Evolutionary conservation across 2,888 invertebrate species (phyloP).

Genomic region (Emmelina monodactyla): DNA sequence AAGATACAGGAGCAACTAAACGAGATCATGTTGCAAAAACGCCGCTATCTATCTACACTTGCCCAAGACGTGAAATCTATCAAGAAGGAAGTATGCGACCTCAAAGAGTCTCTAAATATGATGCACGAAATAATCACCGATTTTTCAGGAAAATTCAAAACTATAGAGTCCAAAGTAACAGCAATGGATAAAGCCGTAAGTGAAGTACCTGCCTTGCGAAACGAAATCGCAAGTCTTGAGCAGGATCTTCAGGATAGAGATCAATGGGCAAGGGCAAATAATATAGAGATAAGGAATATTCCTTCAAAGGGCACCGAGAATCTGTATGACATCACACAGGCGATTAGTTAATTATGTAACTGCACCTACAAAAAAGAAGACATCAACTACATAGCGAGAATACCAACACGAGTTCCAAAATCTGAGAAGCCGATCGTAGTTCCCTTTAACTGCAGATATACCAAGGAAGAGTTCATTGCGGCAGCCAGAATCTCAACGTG

Average conservation of each 20-base stretch:
- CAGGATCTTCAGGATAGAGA: slow-evolving; percentile 10
- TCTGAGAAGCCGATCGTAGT: slow-evolving; percentile 11
- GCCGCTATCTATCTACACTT: slow-evolving; percentile 11
- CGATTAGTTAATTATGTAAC: slow-evolving; percentile 3
- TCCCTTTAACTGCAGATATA: slow-evolving; percentile 10
- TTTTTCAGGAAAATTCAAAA: slow-evolving; percentile 5
- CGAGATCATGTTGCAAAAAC: slow-evolving; percentile 8
- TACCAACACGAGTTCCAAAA: slow-evolving; percentile 12
- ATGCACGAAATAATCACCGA: slow-evolving; percentile 6
- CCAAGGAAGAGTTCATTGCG: slow-evolving; percentile 12
- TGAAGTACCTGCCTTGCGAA: slow-evolving; percentile 7
- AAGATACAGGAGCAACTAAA: slow-evolving; percentile 10
- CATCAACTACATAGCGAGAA: slow-evolving; percentile 14
- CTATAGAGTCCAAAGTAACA: slow-evolving; percentile 6
- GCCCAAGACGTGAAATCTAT: slow-evolving; percentile 14
- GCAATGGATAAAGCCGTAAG: slow-evolving; percentile 5
- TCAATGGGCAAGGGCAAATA: slow-evolving; percentile 13
- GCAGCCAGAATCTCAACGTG: slow-evolving; percentile 5
- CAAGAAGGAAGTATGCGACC: slow-evolving; percentile 8
- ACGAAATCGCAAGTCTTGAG: slow-evolving; percentile 6
- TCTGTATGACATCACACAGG: slow-evolving; percentile 9
- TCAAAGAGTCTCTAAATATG: slow-evolving; percentile 11
- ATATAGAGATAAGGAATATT: slow-evolving; percentile 7
- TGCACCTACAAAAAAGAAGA: slow-evolving; percentile 6
- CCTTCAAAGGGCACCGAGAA: slow-evolving; percentile 10